Base-by-base conservation (phyloP, 2,113 vertebrate genomes). In the Ageneiosus marmoratus region DNA sequence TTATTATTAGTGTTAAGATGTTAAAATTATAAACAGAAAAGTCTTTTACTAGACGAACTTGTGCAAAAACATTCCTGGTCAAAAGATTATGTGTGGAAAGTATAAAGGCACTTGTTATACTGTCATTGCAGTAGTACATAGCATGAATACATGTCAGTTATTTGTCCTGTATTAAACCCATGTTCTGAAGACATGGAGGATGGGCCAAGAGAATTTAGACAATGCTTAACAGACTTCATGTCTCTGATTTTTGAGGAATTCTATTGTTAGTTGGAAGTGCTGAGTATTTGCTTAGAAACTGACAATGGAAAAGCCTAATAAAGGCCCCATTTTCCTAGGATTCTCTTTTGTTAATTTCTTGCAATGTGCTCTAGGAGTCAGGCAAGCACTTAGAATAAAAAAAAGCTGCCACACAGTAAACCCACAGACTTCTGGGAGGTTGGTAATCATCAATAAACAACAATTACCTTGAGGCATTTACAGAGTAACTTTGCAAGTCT, bases 391-490 rank as follows among this genome's bases (percentile, higher is more conserved):
- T 55, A 62, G 46, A 73, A 73, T 41, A 27, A 50, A 48, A n/a
- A 62, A 13, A 62, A 22, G 18, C 18, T 62, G 76, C 24, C 70
- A 70, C 20, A 84, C 2, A n/a, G 27, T 37, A 77, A 22, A 74
- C 37, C n/a, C 29, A 37, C 27, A 82, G 27, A 34, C 60, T 41
- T 65, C 58, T 77, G 24, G 16, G 67, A 73, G 83, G n/a, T 29
- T 76, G 16, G 56, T 65, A 67, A 24, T 41, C 58, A 86, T 48
- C 67, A 81, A 75, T 82, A 51, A 84, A 79, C 41, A 69, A 32
- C 51, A 60, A 60, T 72, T 60, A 73, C 11, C 20, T 11, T 24
- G 44, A 63, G 67, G 78, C 56, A 81, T 88, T 84, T 81, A 83
- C 48, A 83, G 24, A 37, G 12, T 10, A 8, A 20, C 44, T 65